Percentiles rank a stretch among this genome's conserved stretches.
Evolutionary conservation across 2,888 invertebrate genomes (phyloP).

Genomic region (Rhamphomyia laevipes): DNA sequence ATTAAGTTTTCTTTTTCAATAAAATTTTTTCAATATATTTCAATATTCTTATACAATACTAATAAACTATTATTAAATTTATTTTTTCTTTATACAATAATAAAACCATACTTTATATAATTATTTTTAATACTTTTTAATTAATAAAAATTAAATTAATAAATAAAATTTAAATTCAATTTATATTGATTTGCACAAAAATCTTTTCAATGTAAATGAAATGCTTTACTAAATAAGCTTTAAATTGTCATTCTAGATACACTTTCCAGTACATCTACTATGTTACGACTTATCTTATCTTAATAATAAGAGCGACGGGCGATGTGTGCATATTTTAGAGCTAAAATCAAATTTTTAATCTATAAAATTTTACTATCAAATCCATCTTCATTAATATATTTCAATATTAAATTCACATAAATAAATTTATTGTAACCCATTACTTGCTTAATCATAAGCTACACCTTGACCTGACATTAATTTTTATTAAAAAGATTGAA

Average conservation of each 20-base stretch:
- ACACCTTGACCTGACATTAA: slow-evolving; percentile 60
- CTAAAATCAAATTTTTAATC: slow-evolving; percentile 45
- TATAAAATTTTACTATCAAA: slow-evolving; percentile 51
- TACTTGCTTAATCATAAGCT: slow-evolving; percentile 50
- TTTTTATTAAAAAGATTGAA: slow-evolving; percentile 37
- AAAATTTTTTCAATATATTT: slow-evolving; percentile 41
- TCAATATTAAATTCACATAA: slow-evolving; percentile 39
- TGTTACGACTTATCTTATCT: too few relatives aligned
- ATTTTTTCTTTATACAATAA: slow-evolving; percentile 43
- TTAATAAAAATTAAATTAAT: slow-evolving; percentile 25
- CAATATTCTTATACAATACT: slow-evolving; percentile 46
- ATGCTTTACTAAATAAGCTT: too few relatives aligned
- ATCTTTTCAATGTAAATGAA: too few relatives aligned
- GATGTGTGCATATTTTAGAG: slow-evolving; percentile 63
- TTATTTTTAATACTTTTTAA: slow-evolving; percentile 34
- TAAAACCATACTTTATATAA: slow-evolving; percentile 37
- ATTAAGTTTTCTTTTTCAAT: slow-evolving; percentile 43
- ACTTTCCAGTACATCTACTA: too few relatives aligned
- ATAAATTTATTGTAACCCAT: slow-evolving; percentile 55
- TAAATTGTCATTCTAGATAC: too few relatives aligned
- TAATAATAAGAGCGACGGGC: too few relatives aligned
- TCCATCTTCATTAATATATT: slow-evolving; percentile 46
- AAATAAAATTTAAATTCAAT: slow-evolving; percentile 20
- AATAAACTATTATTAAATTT: slow-evolving; percentile 42
- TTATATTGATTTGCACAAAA: slow-evolving; percentile 27